Evolutionary conservation across 2,888 invertebrate genomes (phyloP).

Genomic region (Eristalis intricaria): DNA sequence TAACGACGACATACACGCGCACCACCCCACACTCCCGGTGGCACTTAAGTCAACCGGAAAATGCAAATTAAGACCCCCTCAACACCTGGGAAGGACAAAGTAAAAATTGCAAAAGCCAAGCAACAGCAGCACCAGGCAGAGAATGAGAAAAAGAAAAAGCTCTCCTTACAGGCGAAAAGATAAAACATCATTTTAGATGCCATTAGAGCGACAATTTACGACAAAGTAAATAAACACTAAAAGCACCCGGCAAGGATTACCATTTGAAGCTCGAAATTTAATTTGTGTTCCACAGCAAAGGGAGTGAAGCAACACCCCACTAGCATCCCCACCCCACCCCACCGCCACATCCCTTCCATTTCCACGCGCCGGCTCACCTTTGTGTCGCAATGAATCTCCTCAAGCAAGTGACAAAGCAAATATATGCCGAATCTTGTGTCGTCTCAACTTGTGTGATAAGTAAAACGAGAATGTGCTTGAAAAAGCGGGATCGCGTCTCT

Average conservation of each 20-base stretch:
- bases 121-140: not conserved
- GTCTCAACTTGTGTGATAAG: constrained; percentile 31
- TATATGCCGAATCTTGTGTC: constrained; percentile 38
- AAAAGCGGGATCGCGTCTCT: not conserved
- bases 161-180: constrained; percentile 5
- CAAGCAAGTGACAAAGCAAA: constrained; percentile 43
- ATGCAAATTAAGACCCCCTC: too few relatives aligned
- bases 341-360: not conserved
- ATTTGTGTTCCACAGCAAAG: constrained; percentile 37
- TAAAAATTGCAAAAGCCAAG: not conserved
- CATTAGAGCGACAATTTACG: constrained; percentile 53
- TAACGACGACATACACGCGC: not conserved
- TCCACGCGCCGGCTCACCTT: constrained; percentile 4
- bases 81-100: too few relatives aligned
- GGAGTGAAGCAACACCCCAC: not conserved
- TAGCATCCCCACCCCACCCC: not conserved
- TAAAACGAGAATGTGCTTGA: constrained; percentile 37
- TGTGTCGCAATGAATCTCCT: constrained; percentile 39
- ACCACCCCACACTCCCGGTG: too few relatives aligned
- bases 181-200: constrained; percentile 38
- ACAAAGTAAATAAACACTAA: constrained; percentile 54
- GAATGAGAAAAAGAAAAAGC: not conserved
- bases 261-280: constrained; percentile 34
- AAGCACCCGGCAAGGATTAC: constrained; percentile 35
- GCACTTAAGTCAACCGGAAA: too few relatives aligned